Percentiles rank a stretch among this genome's conserved stretches.
These are phyloP conservation scores for Apamea epomidion DNA, from an alignment of 2,888 invertebrate species.

Conservation along the genomic window DNA sequence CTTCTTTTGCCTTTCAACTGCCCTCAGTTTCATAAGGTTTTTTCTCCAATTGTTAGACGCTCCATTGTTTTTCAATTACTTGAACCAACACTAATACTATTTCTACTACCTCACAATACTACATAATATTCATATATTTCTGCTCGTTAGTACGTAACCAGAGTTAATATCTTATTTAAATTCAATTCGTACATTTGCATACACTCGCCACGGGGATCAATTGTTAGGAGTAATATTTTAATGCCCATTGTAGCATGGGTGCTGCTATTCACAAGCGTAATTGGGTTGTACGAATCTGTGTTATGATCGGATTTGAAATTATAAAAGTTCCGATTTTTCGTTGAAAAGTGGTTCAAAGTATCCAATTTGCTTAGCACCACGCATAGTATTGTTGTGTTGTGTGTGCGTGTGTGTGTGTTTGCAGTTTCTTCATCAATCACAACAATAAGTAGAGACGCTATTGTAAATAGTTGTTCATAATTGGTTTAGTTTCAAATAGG, in stretches of 20 bases:
- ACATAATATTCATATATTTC: constrained; percentile 20
- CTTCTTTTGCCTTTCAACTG: background rate
- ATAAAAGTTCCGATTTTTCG: background rate
- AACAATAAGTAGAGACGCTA: background rate
- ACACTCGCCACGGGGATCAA: constrained; percentile 21
- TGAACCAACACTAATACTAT: constrained; percentile 7
- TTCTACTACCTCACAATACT: constrained; percentile 4
- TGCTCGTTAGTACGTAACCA: background rate
- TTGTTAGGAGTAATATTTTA: constrained; percentile 13
- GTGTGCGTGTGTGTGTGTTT: constrained; percentile 1
- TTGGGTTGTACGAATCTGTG: background rate
- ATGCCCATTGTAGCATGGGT: background rate
- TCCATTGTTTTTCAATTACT: constrained; percentile 35
- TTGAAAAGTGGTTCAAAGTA: background rate
- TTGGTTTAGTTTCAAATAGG: constrained; percentile 6
- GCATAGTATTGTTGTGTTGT: background rate
- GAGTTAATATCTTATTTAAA: constrained; percentile 48
- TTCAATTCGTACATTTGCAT: constrained; percentile 47
- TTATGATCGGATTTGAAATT: background rate
- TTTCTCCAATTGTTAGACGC: background rate
- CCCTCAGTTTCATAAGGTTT: constrained; percentile 21
- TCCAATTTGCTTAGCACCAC: background rate
- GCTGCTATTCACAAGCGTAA: background rate
- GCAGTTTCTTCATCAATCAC: constrained; percentile 17
- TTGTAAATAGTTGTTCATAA: background rate